A percentile compares a stretch with the other conserved stretches of the same genome.
Conservation (phyloP, 1,140 invertebrate genomes). For the Formica selysi region DNA sequence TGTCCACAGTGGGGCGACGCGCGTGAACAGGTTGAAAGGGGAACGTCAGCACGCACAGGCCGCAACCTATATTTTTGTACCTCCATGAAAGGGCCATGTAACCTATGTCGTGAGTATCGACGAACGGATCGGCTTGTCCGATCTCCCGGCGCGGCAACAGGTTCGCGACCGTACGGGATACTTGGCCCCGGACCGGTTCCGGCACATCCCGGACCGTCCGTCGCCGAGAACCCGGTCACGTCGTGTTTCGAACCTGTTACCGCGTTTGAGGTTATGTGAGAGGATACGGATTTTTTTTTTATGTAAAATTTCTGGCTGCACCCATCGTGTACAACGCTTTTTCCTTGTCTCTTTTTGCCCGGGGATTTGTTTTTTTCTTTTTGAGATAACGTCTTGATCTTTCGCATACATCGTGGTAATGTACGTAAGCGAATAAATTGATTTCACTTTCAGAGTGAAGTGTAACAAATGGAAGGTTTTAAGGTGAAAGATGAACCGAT, state of each 20-base stretch:
- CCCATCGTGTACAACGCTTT: constrained; percentile 63
- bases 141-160: constrained; percentile 5
- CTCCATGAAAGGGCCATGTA: constrained; percentile 62
- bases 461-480: constrained; percentile 76
- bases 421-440: constrained; percentile 46
- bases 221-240: neutral
- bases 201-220: neutral
- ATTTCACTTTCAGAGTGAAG: constrained; percentile 73
- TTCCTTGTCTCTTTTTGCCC: constrained; percentile 48
- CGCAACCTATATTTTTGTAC: constrained; percentile 54
- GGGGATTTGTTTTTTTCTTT: constrained; percentile 16
- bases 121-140: neutral
- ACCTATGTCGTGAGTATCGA: constrained; percentile 71
- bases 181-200: neutral
- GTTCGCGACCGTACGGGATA: neutral
- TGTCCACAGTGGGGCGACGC: neutral
- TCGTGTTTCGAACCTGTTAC: neutral
- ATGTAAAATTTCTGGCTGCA: constrained; percentile 61
- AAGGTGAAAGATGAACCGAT: constrained; percentile 77
- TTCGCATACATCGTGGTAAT: neutral
- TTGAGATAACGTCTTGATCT: neutral
- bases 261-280: constrained; percentile 67
- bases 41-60: constrained; percentile 5
- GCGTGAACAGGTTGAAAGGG: neutral
- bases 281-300: constrained; percentile 3